Conservation (phyloP, 2,888 invertebrate genomes). For the Tenthredo notha region DNA sequence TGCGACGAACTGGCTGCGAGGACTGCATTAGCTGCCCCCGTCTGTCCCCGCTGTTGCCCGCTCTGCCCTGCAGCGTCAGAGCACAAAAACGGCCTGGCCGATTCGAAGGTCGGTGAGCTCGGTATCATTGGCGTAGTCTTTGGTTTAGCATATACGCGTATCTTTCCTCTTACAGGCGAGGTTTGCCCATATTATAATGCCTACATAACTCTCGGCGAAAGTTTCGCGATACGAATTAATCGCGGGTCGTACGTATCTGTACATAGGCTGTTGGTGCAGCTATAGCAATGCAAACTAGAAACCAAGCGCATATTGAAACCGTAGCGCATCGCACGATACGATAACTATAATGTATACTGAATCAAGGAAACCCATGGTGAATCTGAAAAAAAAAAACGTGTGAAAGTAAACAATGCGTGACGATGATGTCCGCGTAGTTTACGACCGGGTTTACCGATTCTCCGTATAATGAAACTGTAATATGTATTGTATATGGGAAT, state of each 20-base stretch:
- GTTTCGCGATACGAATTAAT: neutral
- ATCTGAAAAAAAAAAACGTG: neutral
- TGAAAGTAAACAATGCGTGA: neutral
- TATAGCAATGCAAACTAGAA: neutral
- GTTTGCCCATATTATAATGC: neutral
- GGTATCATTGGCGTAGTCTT: conserved; percentile 72
- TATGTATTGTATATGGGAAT: neutral
- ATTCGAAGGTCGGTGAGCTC: conserved; percentile 74
- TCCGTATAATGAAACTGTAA: neutral
- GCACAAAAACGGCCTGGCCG: conserved; percentile 74
- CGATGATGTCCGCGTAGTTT: neutral
- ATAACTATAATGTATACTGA: neutral
- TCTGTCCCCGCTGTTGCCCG: conserved; percentile 56
- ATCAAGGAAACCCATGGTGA: neutral
- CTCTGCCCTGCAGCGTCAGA: conserved; percentile 63
- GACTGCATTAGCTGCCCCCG: conserved; percentile 54
- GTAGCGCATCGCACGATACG: neutral
- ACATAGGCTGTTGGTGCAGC: neutral
- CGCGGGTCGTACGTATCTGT: neutral
- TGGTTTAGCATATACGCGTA: conserved; percentile 47
- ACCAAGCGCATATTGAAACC: neutral
- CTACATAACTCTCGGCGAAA: neutral
- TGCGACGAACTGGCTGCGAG: conserved; percentile 53
- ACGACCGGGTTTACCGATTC: neutral
- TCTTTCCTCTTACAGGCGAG: neutral